A percentile compares a stretch with the other conserved stretches of the same genome.
These are phyloP conservation scores for Lonchura striata DNA, from an alignment of 2,113 vertebrate species.

Conservation along the genomic window DNA sequence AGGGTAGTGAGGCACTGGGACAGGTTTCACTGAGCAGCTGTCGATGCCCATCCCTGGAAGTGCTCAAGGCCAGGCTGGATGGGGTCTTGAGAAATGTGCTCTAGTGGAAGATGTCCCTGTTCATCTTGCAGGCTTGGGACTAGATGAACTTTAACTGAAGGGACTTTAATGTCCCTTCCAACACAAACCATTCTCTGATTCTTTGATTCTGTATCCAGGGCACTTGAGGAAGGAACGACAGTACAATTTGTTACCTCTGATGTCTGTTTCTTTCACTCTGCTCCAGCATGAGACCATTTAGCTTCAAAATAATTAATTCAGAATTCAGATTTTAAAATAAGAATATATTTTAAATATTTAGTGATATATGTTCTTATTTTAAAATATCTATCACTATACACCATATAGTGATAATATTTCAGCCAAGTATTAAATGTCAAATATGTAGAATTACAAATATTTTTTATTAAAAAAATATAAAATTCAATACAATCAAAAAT, in stretches of 20 bases:
- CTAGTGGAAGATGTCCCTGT: neutral
- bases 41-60: fast-evolving
- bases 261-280: neutral
- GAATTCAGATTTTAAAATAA: neutral
- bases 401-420: neutral
- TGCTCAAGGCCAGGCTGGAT: neutral
- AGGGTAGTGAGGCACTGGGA: neutral
- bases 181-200: neutral
- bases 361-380: too few relatives aligned
- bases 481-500: neutral
- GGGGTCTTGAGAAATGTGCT: neutral
- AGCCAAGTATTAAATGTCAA: neutral
- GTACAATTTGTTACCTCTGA: neutral
- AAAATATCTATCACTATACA: neutral
- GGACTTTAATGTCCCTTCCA: neutral
- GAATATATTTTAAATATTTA: neutral
- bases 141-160: too few relatives aligned
- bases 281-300: neutral
- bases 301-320: neutral
- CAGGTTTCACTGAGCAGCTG: neutral
- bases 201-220: neutral
- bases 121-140: neutral
- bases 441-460: neutral
- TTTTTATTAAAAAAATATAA: neutral
- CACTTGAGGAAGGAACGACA: neutral